Conservation (phyloP, 2,113 vertebrate species). For the Antechinus flavipes region DNA sequence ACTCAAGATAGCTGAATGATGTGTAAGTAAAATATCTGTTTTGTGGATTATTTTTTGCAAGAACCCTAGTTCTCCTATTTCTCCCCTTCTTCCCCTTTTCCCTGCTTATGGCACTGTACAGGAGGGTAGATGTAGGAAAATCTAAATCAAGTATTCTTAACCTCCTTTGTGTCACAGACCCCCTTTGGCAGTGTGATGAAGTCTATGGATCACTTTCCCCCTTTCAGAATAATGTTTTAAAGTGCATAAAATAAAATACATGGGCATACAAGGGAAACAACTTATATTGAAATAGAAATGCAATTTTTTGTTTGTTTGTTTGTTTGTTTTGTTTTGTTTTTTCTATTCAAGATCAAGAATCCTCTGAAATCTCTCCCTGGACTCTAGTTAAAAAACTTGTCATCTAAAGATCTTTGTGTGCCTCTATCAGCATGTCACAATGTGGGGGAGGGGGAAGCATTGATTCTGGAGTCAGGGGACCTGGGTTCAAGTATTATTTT, state of each 20-base stretch:
- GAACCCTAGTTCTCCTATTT: neutral
- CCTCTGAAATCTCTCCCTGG: neutral
- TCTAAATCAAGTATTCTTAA: neutral
- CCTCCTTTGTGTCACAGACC: neutral
- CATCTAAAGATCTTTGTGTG: neutral
- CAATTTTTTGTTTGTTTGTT: too few species aligned
- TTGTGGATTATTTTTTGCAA: slow-evolving; percentile 26
- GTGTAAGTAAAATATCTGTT: slow-evolving; percentile 32
- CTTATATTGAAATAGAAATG: neutral
- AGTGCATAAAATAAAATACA: neutral
- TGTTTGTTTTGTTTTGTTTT: neutral
- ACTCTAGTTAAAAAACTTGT: neutral
- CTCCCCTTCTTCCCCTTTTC: neutral
- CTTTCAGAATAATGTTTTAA: neutral
- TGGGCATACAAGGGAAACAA: neutral
- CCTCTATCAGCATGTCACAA: neutral
- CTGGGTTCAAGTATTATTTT: neutral
- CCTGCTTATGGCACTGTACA: neutral
- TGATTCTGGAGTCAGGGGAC: neutral
- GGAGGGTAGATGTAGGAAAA: neutral
- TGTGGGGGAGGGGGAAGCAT: neutral
- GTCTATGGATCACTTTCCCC: neutral
- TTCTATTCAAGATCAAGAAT: neutral
- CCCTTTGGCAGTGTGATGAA: neutral
- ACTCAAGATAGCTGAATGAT: slow-evolving; percentile 22